A percentile compares a stretch with the other conserved stretches of the same genome.
phyloP scores from a whole-genome alignment of 2,113 vertebrate genomes.

The Tichodroma muraria region DNA sequence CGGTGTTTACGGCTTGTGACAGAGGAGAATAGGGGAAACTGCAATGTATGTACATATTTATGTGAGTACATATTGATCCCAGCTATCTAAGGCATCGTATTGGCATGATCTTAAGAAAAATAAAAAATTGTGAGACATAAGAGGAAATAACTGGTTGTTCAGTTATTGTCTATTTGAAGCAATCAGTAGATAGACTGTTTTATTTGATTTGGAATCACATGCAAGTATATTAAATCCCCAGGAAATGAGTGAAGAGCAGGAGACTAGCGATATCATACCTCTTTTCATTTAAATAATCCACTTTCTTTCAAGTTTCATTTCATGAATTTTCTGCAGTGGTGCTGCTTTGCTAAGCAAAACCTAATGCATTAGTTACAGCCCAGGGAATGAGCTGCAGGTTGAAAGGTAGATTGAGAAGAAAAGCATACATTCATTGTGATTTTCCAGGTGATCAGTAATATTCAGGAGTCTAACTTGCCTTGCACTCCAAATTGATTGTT shows the following conservation, averaged over 20 bases:
- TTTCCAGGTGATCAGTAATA: conserved; percentile 49
- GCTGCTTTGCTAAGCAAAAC: conserved; percentile 15
- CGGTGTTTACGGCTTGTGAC: neutral
- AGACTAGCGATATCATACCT: neutral
- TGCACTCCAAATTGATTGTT: conserved; percentile 35
- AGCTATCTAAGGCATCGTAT: neutral
- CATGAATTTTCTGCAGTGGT: neutral
- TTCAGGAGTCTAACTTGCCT: conserved; percentile 19
- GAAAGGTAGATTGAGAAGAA: conserved; percentile 11
- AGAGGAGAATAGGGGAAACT: neutral
- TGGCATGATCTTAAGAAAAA: neutral
- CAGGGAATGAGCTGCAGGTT: neutral
- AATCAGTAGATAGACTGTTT: neutral
- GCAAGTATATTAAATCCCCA: neutral
- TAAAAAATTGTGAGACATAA: neutral
- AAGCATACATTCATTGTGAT: conserved; percentile 1
- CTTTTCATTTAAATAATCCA: neutral
- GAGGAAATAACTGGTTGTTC: neutral
- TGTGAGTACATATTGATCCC: neutral
- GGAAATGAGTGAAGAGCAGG: neutral
- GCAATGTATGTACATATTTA: neutral
- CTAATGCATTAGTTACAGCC: conserved; percentile 15
- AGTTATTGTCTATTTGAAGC: neutral
- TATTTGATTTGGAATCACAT: neutral
- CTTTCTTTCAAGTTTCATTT: conserved; percentile 5